A percentile compares a stretch with the other conserved stretches of the same genome.
Conservation (phyloP, 2,888 invertebrate genomes). For the Drosophila colorata region DNA sequence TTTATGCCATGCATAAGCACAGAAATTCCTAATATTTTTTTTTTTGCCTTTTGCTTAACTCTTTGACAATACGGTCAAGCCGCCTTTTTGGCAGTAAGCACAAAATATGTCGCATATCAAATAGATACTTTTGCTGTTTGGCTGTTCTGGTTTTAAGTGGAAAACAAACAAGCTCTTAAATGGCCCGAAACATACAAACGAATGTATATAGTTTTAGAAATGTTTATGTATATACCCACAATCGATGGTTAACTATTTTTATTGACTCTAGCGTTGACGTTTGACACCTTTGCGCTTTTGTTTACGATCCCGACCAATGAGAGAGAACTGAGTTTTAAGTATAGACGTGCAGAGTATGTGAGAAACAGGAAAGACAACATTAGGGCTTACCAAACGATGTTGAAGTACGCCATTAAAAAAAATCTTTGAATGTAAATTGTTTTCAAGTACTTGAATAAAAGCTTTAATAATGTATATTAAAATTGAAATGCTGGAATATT, state of each 20-base stretch:
- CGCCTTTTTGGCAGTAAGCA: conserved; percentile 34
- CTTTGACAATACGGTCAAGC: conserved; percentile 33
- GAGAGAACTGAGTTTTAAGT: conserved; percentile 25
- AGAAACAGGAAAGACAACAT: conserved; percentile 42
- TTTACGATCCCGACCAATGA: conserved; percentile 59
- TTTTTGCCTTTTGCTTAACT: conserved; percentile 4
- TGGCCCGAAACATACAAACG: conserved; percentile 42
- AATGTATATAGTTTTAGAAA: conserved; percentile 8
- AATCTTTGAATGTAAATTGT: conserved; percentile 10
- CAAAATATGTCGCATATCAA: conserved; percentile 57
- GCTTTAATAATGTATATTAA: background rate
- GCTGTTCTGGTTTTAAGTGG: conserved; percentile 75
- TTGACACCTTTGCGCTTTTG: conserved; percentile 77
- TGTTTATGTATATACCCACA: conserved; percentile 33
- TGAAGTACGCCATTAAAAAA: conserved; percentile 15
- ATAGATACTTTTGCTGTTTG: conserved; percentile 59
- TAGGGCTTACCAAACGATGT: conserved; percentile 13
- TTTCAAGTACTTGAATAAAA: conserved; percentile 3
- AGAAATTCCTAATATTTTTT: background rate
- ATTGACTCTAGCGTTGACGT: conserved; percentile 77
- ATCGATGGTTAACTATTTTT: conserved; percentile 65
- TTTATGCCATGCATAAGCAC: conserved; percentile 35
- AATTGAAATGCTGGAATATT: no score
- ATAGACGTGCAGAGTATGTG: conserved; percentile 20
- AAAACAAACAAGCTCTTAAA: conserved; percentile 78